Base-by-base conservation (phyloP, 2,113 vertebrate species). In the Eublepharis macularius region DNA sequence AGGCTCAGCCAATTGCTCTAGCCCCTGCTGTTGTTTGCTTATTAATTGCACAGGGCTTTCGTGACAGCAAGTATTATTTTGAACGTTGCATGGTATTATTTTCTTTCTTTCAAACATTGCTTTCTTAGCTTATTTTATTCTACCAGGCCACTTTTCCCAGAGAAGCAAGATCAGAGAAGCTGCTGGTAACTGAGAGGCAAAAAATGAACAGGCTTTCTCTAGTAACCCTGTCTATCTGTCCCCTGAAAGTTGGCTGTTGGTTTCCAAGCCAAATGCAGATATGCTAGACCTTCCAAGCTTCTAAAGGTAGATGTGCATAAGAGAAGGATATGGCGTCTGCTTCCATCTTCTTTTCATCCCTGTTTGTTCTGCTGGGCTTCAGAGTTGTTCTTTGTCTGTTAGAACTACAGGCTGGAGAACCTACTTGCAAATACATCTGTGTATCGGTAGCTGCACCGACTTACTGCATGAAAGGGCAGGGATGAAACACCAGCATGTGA, bases 11-110 rank as follows among this genome's bases (percentile, higher is more conserved):
- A 76, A 81, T 80, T 86, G 84, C 77, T 49, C 68, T 49, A 43
- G 77, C 77, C 80, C 87, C 79, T 80, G 78, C 82, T 85, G 83
- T 81, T 85, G 66, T 77, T 81, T 81, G 83, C 73, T 85, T 77
- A 88, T 81, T 85, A 87, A 83, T 83, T 87, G 86, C 66, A 65
- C 17, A n/a, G 81, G 57, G 81, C 75, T 83, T 66, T 73, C 81
- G 65, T 74, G 77, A 78, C 54, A 83, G 87, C 78, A 70, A 77
- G 73, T 24, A 29, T 63, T 41, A 49, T 51, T 81, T 65, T 63
- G 75, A 80, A 87, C 41, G 65, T 75, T 88, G 41, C 13, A n/a
- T 54, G 36, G 66, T 19, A 26, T 60, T 45, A 45, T 47, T 70
- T 49, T 36, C 32, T 41, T 69, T 74, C 68, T 68, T 79, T 60